Evolutionary conservation across 1,140 invertebrate species (phyloP), one percentile per base, ranked within the genome.

Genomic region (Listronotus bonariensis): DNA sequence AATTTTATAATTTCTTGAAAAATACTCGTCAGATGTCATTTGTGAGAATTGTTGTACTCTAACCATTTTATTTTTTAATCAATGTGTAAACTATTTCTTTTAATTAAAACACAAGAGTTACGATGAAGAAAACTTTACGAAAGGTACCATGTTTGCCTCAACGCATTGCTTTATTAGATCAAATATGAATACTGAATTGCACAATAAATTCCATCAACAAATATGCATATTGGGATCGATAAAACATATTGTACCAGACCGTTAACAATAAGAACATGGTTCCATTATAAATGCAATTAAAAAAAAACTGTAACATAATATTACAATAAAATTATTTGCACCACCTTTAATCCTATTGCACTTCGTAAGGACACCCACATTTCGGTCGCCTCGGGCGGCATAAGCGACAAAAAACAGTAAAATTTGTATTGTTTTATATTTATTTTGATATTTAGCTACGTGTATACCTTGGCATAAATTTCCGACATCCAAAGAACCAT

Each of bases 311-410:
- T 41, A n/a, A n/a, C n/a, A n/a, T n/a, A n/a, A n/a, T n/a, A n/a
- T n/a, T n/a, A n/a, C n/a, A n/a, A n/a, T n/a, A 54, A 38, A 54
- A 26, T 59, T 59, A 59, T 59, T 59, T 48, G 56, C 45, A 31
- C 26, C 38, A 49, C 14, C 56, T 38, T 49, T 38, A 49, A 36
- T 48, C 56, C 20, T 17, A 49, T 38, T 59, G 46, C 46, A 40
- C 31, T 40, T 57, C 49, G 38, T 59, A 59, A 59, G 56, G 56
- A 59, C 56, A 59, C 56, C 56, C 56, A n/a, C n/a, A n/a, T n/a
- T n/a, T n/a, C n/a, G n/a, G n/a, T n/a, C n/a, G n/a, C 48, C 32
- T 48, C 17, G 46, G 38, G 26, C 18, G 56, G 43, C 45, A 12
- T 41, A 38, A 42, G 20, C 12, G 45, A 59, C 56, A 59, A 59